Evolutionary conservation across 2,113 vertebrate species (phyloP), one percentile per base, ranked within the genome.

Genomic region (Pedionomus torquatus): DNA sequence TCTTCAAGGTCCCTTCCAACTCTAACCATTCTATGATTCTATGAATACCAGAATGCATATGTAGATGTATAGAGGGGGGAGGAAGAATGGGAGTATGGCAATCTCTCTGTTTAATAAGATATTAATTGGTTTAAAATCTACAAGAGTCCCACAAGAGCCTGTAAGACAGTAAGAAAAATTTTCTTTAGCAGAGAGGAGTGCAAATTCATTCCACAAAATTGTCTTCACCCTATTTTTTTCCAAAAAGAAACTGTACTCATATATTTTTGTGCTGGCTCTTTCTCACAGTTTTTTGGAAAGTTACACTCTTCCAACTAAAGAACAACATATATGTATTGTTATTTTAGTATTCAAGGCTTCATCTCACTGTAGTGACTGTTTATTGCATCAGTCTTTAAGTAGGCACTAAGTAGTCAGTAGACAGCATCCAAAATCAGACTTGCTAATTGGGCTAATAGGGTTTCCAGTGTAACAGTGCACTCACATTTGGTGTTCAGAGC

Each of bases 51-150:
- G 44, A 61, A 60, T 23, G 33, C 21, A 77, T 17, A 44, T 11
- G 6, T 35, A 60, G 20, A 6, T 51, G 20, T n/a, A 46, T 16
- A 33, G 0, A 0, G 21, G 60, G 8, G 21, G 24, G 77, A 86
- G 28, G 41, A 9, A 0, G 8, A 90, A 72, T 14, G 5, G 19
- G 9, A 48, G 52, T 55, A 24, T 8, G 63, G 11, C 8, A 57
- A 72, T 13, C 8, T 55, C 20, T 79, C 17, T 28, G 13, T 89
- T 80, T 61, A 46, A 41, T 4, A 74, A 8, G 3, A 14, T 37
- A 7, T 10, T 55, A 52, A 30, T 28, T 35, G 8, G 37, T 49
- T 55, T 13, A 71, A 90, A 88, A 77, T 65, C 55, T 92, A 24
- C 2, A 61, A 49, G 6, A 9, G 54, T 83, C 41, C 39, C n/a